phyloP scores from a whole-genome alignment of 2,888 invertebrate species.

The Drosophila subquinaria region DNA sequence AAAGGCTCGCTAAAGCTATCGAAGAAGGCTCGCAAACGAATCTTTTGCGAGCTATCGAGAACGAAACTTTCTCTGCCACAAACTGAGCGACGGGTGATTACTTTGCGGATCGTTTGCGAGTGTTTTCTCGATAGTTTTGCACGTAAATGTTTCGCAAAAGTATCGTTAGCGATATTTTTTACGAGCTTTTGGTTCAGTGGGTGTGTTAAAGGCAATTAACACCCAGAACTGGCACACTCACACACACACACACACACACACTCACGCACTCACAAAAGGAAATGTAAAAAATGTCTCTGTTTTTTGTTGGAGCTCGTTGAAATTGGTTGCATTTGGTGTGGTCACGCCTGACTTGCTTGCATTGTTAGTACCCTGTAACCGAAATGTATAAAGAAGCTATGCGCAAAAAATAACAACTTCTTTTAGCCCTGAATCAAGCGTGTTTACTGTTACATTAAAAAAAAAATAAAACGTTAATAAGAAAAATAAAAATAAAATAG shows the following conservation, averaged over 20 bases:
- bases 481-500: not conserved
- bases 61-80: no score
- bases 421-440: not conserved
- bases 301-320: constrained; percentile 50
- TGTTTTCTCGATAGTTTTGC: no score
- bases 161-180: no score
- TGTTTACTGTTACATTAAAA: not conserved
- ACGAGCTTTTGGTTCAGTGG: no score
- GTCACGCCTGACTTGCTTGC: constrained; percentile 48
- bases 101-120: no score
- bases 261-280: not conserved
- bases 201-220: constrained; percentile 73
- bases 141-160: no score
- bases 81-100: no score
- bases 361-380: constrained; percentile 23
- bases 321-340: constrained; percentile 51
- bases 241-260: constrained; percentile 13
- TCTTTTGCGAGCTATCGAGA: no score
- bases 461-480: not conserved
- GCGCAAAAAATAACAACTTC: not conserved
- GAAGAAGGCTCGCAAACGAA: no score
- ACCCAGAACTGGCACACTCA: constrained; percentile 46
- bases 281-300: constrained; percentile 28
- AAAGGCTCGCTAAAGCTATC: no score
- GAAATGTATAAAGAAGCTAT: not conserved